These are phyloP conservation scores for Leptothorax acervorum DNA, from an alignment of 2,888 invertebrate species.

Conservation along the genomic window DNA sequence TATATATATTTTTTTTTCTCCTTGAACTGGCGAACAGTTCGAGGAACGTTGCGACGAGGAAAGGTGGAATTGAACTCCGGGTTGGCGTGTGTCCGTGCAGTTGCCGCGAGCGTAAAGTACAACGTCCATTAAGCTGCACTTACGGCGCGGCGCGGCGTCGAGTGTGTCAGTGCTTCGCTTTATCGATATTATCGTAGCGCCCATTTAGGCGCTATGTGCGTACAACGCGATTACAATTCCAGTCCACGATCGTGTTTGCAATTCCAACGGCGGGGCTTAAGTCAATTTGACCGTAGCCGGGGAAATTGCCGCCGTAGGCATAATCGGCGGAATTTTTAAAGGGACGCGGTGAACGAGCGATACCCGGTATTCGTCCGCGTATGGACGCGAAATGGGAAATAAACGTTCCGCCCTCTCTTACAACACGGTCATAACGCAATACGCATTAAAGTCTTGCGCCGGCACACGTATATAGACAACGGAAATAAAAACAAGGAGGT, in stretches of 20 bases:
- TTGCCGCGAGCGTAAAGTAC: constrained; percentile 36
- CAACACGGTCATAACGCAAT: constrained; percentile 10
- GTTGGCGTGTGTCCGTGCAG: constrained; percentile 37
- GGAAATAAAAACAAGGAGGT: constrained; percentile 34
- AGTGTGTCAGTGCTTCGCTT: constrained; percentile 47
- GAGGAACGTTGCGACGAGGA: constrained; percentile 3
- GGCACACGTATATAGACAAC: constrained; percentile 16
- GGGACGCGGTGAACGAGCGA: background rate
- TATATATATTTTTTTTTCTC: background rate
- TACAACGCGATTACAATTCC: constrained; percentile 51
- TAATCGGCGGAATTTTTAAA: background rate
- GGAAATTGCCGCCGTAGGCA: constrained; percentile 32
- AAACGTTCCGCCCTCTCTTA: background rate
- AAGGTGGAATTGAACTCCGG: constrained; percentile 11
- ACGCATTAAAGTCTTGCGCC: constrained; percentile 27
- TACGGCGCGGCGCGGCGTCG: constrained; percentile 37
- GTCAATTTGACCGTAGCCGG: constrained; percentile 33
- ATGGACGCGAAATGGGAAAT: background rate
- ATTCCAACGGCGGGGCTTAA: constrained; percentile 28
- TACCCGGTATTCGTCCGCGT: background rate
- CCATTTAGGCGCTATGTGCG: constrained; percentile 49
- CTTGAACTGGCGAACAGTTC: background rate
- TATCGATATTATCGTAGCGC: constrained; percentile 55
- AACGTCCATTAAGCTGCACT: constrained; percentile 56
- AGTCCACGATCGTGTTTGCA: constrained; percentile 30